These are phyloP conservation scores for Sminthurinus signatus DNA, from an alignment of 1,140 invertebrate genomes.

Conservation along the genomic window DNA sequence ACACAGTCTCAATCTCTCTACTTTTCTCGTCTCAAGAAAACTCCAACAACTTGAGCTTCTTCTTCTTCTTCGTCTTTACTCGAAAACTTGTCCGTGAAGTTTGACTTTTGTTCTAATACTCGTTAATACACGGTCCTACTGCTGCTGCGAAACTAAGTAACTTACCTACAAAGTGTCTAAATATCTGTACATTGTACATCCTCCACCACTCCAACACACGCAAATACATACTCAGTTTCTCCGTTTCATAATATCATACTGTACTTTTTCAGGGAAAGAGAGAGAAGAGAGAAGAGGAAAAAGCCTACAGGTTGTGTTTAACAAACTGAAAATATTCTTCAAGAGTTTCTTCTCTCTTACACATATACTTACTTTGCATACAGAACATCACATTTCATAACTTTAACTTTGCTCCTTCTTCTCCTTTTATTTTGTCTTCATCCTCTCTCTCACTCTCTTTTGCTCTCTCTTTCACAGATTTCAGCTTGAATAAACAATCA, in stretches of 20 bases:
- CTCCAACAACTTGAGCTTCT: neutral
- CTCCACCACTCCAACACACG: too few species aligned
- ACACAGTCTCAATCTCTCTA: neutral
- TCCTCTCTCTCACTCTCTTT: neutral
- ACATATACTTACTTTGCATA: neutral
- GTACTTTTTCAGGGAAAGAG: too few species aligned
- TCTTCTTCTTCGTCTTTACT: too few species aligned
- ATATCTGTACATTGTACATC: too few species aligned
- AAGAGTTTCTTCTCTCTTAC: neutral
- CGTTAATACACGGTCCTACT: too few species aligned
- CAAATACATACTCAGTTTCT: too few species aligned
- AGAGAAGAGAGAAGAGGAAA: too few species aligned
- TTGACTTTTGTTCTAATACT: too few species aligned
- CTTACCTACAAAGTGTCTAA: too few species aligned
- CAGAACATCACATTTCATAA: neutral
- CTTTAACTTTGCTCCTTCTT: neutral
- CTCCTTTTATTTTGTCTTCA: too few species aligned
- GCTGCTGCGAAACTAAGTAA: too few species aligned
- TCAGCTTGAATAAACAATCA: conserved; percentile 12
- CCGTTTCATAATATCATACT: too few species aligned
- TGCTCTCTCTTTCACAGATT: neutral
- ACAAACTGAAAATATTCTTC: neutral
- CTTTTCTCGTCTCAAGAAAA: conserved; percentile 2
- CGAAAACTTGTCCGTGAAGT: neutral
- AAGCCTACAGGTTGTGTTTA: conserved; percentile 8